Conservation (phyloP, 1,140 invertebrate genomes). For the Lepidurus arcticus region DNA sequence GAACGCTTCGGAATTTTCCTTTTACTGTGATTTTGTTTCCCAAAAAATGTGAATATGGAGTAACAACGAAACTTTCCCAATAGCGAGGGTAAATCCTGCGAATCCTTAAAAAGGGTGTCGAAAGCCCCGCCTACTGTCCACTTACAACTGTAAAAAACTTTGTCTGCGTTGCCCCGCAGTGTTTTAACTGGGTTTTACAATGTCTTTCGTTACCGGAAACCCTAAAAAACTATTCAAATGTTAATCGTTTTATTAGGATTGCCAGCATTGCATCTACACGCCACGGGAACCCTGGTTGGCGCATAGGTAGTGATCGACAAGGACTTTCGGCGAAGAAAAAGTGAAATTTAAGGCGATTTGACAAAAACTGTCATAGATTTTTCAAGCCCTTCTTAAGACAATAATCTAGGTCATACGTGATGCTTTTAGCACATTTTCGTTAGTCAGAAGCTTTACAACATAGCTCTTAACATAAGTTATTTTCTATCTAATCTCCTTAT, state of each 20-base stretch:
- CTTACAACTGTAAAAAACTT: not conserved
- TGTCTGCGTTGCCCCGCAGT: not conserved
- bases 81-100: no score
- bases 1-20: conserved; percentile 8
- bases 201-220: not conserved
- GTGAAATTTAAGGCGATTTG: not conserved
- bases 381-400: not conserved
- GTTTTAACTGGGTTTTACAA: not conserved
- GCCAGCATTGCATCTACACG: not conserved
- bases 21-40: not conserved
- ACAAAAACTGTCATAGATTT: not conserved
- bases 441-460: no score
- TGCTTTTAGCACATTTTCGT: not conserved
- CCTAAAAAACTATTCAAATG: not conserved
- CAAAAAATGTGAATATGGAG: not conserved
- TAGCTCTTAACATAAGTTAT: no score
- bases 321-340: not conserved
- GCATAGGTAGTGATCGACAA: not conserved
- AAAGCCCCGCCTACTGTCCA: not conserved
- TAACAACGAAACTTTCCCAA: no score
- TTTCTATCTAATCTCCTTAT: no score
- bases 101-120: not conserved
- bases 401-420: not conserved
- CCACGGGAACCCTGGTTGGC: not conserved
- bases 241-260: not conserved